Percentiles rank a stretch among this genome's conserved stretches.
phyloP scores from a whole-genome alignment of 1,140 invertebrate species.

The Sitodiplosis mosellana region DNA sequence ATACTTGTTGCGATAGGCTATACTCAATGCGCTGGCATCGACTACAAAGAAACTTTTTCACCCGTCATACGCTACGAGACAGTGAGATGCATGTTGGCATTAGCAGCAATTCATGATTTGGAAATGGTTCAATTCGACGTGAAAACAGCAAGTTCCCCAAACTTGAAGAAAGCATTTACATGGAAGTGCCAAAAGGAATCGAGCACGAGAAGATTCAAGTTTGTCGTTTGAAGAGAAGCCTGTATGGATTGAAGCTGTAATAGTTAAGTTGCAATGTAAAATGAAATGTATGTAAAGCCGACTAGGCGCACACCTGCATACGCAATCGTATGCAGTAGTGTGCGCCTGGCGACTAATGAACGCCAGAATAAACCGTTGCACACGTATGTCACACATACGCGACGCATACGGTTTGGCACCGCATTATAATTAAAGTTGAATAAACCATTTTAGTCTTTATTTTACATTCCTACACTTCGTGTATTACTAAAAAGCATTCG shows the following conservation, averaged over 20 bases:
- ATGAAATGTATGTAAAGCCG: no score
- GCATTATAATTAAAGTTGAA: no score
- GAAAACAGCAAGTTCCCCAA: slow-evolving; percentile 20
- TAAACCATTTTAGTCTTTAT: no score
- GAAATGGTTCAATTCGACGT: slow-evolving; percentile 14
- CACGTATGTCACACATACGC: no score
- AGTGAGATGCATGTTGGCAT: neutral
- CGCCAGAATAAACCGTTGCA: no score
- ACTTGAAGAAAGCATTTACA: slow-evolving; percentile 21
- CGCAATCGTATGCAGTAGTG: no score
- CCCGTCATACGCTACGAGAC: slow-evolving; percentile 16
- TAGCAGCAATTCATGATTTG: neutral
- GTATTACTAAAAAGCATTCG: no score
- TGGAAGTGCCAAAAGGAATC: slow-evolving; percentile 16
- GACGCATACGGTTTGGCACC: no score
- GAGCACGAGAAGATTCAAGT: slow-evolving; percentile 5
- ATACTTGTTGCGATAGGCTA: slow-evolving; percentile 23
- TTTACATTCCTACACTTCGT: no score
- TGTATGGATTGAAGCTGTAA: slow-evolving; percentile 25
- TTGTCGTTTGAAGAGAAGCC: slow-evolving; percentile 15
- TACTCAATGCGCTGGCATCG: slow-evolving; percentile 16
- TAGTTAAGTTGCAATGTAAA: no score
- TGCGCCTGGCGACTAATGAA: no score
- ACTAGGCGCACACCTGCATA: no score
- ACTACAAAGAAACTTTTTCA: slow-evolving; percentile 23